Evolutionary conservation across 1,140 invertebrate genomes (phyloP), one percentile per base, ranked within the genome.

Genomic region (Whitmania pigra): DNA sequence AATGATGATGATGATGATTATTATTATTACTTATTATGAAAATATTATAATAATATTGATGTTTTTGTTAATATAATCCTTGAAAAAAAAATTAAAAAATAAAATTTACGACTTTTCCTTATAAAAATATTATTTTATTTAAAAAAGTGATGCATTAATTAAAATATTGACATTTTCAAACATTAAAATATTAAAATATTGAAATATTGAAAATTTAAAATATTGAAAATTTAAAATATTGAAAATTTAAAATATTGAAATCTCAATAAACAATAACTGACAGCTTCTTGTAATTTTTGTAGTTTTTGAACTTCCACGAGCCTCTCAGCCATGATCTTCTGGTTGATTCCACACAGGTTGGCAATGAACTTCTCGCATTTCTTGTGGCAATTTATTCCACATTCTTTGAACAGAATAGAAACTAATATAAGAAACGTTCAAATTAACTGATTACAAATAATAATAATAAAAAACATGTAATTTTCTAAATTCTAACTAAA

Each of bases 341-440:
- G 94, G 85, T 98, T 97, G 77, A 97, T 88, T 74, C 94, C 94
- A 81, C 94, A 98, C 76, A 97, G 86, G 85, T 98, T 97, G 73
- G 94, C 92, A 84, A 95, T 95, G 78, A 94, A 87, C 82, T 91
- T 91, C 86, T 96, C 90, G 85, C 94, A 98, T 85, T 96, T 97
- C 84, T 92, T 91, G 85, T 98, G 94, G 84, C 93, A 96, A 84
- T 94, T 96, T 80, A 94, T 90, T 81, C 93, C 84, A 77, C 94
- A 87, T 87, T 95, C 88, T 97, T 69, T 76, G 75, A 0, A 17
- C 0, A 25, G n/a, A 29, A 68, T 36, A 68, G 13, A 40, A 15
- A 63, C 5, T 6, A 13, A 17, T 15, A 25, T 5, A 63, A 63
- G 20, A 13, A 17, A 7, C 5, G 31, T 36, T 36, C 13, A 49